Conservation (phyloP, 1,140 invertebrate genomes). For the Orchesella cincta region DNA sequence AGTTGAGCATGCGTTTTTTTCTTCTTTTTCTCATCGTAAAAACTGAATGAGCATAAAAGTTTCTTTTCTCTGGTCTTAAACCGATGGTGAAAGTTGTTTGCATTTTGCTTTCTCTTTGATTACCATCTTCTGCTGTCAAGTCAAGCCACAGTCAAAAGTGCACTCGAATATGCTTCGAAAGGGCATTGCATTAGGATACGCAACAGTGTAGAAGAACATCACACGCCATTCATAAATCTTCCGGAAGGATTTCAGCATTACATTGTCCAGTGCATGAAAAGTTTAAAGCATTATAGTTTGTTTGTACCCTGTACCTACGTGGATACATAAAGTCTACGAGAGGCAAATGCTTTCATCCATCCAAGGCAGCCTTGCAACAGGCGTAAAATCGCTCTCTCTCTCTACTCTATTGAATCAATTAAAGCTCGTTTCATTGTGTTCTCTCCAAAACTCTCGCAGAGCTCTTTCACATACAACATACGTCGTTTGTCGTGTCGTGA, state of each 20-base stretch:
- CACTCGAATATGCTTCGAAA: too few species aligned
- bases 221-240: neutral
- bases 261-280: neutral
- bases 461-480: neutral
- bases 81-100: neutral
- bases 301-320: neutral
- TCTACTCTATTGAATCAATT: constrained; percentile 12
- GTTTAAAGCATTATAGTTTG: neutral
- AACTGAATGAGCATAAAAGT: neutral
- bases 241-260: neutral
- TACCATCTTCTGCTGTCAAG: too few species aligned
- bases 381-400: too few species aligned
- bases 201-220: neutral
- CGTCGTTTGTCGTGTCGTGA: neutral
- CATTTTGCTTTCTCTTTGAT: neutral
- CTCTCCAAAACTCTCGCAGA: neutral
- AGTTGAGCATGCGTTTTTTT: neutral
- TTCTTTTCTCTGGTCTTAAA: neutral
- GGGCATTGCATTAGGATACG: neutral
- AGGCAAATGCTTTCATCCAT: too few species aligned
- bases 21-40: neutral
- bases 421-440: neutral
- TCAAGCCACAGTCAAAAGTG: neutral
- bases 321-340: neutral
- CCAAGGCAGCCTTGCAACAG: neutral